Conservation (phyloP, 2,888 invertebrate species). For the Eurytoma adleriae region DNA sequence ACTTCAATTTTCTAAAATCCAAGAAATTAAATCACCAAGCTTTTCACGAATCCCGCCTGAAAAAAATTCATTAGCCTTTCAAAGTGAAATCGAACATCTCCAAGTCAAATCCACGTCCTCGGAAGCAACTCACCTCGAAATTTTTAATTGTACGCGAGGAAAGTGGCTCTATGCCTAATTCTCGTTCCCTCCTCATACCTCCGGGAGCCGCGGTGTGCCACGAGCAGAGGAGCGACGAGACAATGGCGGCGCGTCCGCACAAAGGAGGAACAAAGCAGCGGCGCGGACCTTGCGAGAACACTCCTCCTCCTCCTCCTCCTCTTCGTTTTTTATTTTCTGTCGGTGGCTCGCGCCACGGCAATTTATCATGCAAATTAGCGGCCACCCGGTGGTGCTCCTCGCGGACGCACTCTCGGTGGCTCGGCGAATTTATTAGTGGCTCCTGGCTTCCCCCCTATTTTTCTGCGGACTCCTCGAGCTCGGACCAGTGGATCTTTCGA, state of each 20-base stretch:
- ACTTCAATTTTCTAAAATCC: too few relatives aligned
- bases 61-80: too few relatives aligned
- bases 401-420: not conserved
- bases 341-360: conserved; percentile 7
- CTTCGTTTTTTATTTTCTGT: not conserved
- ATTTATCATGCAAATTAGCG: conserved; percentile 51
- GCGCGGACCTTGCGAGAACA: conserved; percentile 72
- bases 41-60: too few relatives aligned
- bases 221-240: conserved; percentile 43
- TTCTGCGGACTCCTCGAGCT: too few relatives aligned
- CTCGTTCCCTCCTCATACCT: not conserved
- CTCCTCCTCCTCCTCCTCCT: conserved; percentile 10
- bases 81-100: too few relatives aligned
- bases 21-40: too few relatives aligned
- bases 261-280: conserved; percentile 73
- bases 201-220: not conserved
- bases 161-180: not conserved
- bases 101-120: too few relatives aligned
- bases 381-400: not conserved
- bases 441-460: too few relatives aligned
- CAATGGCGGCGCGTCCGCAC: conserved; percentile 67
- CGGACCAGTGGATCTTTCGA: not conserved
- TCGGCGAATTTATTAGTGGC: not conserved
- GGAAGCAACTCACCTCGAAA: too few relatives aligned
- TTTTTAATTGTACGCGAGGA: not conserved